Evolutionary conservation across 1,140 invertebrate species (phyloP).

Genomic region (Macrotrachela quadricornifera): DNA sequence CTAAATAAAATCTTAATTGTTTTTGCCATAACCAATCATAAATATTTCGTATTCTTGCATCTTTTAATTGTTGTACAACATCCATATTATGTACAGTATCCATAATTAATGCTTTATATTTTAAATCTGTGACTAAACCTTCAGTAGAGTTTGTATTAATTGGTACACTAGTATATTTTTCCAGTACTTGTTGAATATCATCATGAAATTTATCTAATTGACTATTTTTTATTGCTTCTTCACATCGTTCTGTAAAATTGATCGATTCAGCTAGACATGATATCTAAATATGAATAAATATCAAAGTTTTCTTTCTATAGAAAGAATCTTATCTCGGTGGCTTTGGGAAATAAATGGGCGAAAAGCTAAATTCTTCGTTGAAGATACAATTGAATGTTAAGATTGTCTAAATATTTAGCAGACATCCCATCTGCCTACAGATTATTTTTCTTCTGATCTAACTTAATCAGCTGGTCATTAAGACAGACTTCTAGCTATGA

Average conservation of each 20-base stretch:
- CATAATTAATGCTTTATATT: conserved; percentile 53
- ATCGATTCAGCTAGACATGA: conserved; percentile 45
- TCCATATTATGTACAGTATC: conserved; percentile 74
- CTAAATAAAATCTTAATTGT: conserved; percentile 48
- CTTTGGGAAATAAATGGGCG: too few species aligned
- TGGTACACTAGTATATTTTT: conserved; percentile 38
- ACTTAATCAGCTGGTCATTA: too few species aligned
- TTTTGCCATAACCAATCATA: conserved; percentile 79
- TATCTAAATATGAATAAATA: too few species aligned
- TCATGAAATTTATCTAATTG: conserved; percentile 36
- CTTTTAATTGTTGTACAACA: conserved; percentile 55
- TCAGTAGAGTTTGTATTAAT: conserved; percentile 2
- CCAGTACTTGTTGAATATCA: conserved; percentile 37
- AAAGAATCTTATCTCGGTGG: too few species aligned
- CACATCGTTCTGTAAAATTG: conserved; percentile 55
- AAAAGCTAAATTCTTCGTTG: too few species aligned
- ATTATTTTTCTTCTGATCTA: too few species aligned
- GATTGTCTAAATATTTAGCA: too few species aligned
- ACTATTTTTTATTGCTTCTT: conserved; percentile 48
- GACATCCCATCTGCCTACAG: too few species aligned
- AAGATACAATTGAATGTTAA: too few species aligned
- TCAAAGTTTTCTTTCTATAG: too few species aligned
- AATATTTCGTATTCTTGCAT: conserved; percentile 39
- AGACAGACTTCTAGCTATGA: too few species aligned
- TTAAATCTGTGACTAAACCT: conserved; percentile 29